phyloP scores from a whole-genome alignment of 2,797 vertebrate species.

The Mormyrops attenuatus region DNA sequence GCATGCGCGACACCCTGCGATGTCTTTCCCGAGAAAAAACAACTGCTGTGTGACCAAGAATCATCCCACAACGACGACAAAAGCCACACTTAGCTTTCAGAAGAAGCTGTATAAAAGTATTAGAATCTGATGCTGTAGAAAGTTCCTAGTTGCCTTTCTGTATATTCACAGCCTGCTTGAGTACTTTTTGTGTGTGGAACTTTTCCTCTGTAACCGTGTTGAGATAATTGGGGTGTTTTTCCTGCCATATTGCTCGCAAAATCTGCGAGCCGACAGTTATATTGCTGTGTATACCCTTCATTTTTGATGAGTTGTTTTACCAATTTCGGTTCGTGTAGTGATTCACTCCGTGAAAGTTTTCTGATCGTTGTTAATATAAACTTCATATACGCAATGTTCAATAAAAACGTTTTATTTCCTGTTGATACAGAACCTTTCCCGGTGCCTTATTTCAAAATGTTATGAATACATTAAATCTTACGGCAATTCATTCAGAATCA shows the following conservation, averaged over 20 bases:
- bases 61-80: constrained; percentile 51
- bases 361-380: constrained; percentile 98
- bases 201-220: constrained; percentile 88
- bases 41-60: constrained; percentile 65
- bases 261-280: constrained; percentile 78
- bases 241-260: constrained; percentile 87
- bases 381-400: constrained; percentile 96
- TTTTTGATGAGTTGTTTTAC: constrained; percentile 96
- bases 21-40: constrained; percentile 30
- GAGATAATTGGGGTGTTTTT: constrained; percentile 93
- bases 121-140: constrained; percentile 98
- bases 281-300: constrained; percentile 96
- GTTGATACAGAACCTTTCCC: constrained; percentile 71
- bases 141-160: constrained; percentile 99
- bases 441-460: neutral
- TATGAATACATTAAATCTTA: neutral
- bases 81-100: constrained; percentile 80
- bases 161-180: constrained; percentile 99
- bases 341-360: constrained; percentile 96
- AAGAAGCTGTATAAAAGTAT: constrained; percentile 94
- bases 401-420: constrained; percentile 99
- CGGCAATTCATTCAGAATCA: neutral
- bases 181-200: constrained; percentile 64
- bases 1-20: constrained; percentile 38
- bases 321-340: constrained; percentile 97